phyloP scores from a whole-genome alignment of 2,888 invertebrate genomes.

The Hypolimnas misippus region DNA sequence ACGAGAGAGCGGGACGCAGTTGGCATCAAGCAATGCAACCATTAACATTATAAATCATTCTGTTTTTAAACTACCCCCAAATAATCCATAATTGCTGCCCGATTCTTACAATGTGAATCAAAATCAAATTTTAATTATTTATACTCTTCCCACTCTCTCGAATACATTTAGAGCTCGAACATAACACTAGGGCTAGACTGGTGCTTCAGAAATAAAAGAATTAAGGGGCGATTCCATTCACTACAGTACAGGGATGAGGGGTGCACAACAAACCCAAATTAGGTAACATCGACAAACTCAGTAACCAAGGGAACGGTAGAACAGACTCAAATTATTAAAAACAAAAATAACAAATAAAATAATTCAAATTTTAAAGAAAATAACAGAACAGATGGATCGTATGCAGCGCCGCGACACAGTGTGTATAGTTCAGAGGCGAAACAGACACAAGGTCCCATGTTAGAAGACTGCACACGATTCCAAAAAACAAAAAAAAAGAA shows the following conservation, averaged over 20 bases:
- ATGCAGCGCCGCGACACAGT: conserved; percentile 48
- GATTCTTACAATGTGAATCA: neutral
- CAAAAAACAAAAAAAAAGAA: conserved; percentile 51
- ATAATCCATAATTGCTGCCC: neutral
- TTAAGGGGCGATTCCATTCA: conserved; percentile 43
- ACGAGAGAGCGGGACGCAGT: conserved; percentile 44
- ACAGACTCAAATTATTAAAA: conserved; percentile 52
- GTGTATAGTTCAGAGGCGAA: neutral
- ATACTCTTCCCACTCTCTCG: conserved; percentile 40
- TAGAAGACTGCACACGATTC: conserved; percentile 52
- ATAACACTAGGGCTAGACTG: conserved; percentile 33
- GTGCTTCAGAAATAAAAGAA: conserved; percentile 35
- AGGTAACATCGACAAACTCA: conserved; percentile 48
- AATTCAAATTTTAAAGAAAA: conserved; percentile 43
- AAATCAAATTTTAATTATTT: neutral
- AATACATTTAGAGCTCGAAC: conserved; percentile 26
- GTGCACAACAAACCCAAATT: conserved; percentile 69
- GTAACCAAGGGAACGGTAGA: conserved; percentile 57
- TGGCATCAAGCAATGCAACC: no score
- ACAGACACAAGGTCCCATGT: neutral
- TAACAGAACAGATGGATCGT: conserved; percentile 52
- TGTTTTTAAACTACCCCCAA: neutral
- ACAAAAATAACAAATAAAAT: conserved; percentile 51
- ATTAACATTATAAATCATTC: no score
- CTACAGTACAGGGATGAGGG: conserved; percentile 55